phyloP scores from a whole-genome alignment of 2,797 vertebrate genomes.

The Hydrophis major region DNA sequence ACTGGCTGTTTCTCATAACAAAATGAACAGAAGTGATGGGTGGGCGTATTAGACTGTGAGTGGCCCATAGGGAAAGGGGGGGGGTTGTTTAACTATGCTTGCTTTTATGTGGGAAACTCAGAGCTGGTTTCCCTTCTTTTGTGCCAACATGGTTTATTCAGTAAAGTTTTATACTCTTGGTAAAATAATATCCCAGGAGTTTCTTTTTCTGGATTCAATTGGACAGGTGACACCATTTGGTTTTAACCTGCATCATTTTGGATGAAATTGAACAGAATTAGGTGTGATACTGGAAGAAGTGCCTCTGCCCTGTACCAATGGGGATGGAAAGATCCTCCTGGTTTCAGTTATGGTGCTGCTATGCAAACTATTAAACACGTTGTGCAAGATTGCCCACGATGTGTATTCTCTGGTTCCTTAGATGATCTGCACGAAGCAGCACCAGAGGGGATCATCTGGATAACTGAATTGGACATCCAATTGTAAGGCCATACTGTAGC shows the following conservation, averaged over 20 bases:
- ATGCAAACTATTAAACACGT: background rate
- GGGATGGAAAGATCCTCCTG: background rate
- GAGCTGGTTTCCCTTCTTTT: no score
- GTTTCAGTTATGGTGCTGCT: background rate
- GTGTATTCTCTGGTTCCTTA: background rate
- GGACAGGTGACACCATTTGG: background rate
- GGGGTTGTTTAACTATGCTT: no score
- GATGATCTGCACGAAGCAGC: background rate
- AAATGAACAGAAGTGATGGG: no score
- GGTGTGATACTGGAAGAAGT: background rate
- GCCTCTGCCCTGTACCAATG: background rate
- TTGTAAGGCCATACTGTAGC: background rate
- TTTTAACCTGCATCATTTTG: background rate
- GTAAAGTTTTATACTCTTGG: no score
- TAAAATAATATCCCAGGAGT: background rate
- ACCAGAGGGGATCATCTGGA: background rate
- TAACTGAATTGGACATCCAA: background rate
- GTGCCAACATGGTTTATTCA: no score
- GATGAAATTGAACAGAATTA: background rate
- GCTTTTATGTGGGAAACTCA: no score
- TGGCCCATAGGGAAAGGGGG: no score
- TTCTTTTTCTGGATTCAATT: background rate
- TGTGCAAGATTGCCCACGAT: background rate
- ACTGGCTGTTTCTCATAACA: no score
- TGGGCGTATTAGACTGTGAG: no score